A percentile compares a stretch with the other conserved stretches of the same genome.
phyloP scores from a whole-genome alignment of 1,140 invertebrate species.

The Brachystomella parvula region DNA sequence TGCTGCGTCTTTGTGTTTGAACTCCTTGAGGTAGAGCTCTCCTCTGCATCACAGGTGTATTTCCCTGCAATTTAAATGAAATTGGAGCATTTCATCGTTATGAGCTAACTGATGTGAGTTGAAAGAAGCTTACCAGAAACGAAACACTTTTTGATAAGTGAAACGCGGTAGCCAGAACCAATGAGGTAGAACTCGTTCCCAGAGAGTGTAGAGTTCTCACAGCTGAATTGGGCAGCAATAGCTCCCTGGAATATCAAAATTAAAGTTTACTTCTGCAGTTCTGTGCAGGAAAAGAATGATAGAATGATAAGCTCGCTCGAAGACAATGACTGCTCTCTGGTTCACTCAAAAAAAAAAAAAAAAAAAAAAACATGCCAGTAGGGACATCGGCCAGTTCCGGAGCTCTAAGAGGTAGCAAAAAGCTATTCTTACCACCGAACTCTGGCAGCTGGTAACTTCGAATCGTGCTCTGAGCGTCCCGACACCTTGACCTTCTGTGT shows the following conservation, averaged over 20 bases:
- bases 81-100: not conserved
- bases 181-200: slow-evolving; percentile 86
- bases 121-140: slow-evolving; percentile 64
- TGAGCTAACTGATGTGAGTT: not conserved
- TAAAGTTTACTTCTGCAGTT: not conserved
- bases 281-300: too few relatives aligned
- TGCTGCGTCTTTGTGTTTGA: too few relatives aligned
- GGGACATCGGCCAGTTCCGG: too few relatives aligned
- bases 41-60: slow-evolving; percentile 80
- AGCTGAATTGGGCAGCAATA: slow-evolving; percentile 85
- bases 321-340: too few relatives aligned
- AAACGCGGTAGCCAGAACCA: slow-evolving; percentile 81
- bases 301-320: too few relatives aligned
- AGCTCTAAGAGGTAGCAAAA: too few relatives aligned
- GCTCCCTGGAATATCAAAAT: slow-evolving; percentile 51
- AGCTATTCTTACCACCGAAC: slow-evolving; percentile 51
- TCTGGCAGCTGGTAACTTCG: slow-evolving; percentile 71
- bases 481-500: slow-evolving; percentile 76
- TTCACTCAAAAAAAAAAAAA: too few relatives aligned
- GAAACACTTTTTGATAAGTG: slow-evolving; percentile 86
- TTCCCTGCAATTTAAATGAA: slow-evolving; percentile 50
- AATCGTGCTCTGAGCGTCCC: slow-evolving; percentile 83
- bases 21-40: slow-evolving; percentile 1
- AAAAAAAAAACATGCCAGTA: too few relatives aligned
- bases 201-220: slow-evolving; percentile 86